Conservation (phyloP, 2,888 invertebrate species). For the Agonopterix alstromeriana region DNA sequence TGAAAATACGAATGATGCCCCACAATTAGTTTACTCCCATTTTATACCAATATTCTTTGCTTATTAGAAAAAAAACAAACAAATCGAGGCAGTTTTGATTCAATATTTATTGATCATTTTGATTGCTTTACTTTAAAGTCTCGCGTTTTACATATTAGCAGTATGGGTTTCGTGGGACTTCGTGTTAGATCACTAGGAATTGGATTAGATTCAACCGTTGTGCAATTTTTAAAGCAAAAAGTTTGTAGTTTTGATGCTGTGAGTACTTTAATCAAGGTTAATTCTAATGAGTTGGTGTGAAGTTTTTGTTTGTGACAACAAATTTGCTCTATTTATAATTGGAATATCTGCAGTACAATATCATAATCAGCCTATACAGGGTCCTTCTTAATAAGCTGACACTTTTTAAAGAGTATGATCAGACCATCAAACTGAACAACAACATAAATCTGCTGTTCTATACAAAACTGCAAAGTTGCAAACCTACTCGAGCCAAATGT, state of each 20-base stretch:
- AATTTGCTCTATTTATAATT: no score
- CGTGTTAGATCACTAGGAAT: not conserved
- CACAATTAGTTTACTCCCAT: slow-evolving; percentile 14
- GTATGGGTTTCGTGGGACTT: not conserved
- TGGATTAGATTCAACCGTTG: slow-evolving; percentile 10
- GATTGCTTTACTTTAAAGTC: not conserved
- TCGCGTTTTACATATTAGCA: not conserved
- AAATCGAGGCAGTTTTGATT: slow-evolving; percentile 22
- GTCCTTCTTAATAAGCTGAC: no score
- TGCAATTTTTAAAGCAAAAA: slow-evolving; percentile 23
- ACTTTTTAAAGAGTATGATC: no score
- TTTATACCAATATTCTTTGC: slow-evolving; percentile 39
- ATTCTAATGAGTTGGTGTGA: no score
- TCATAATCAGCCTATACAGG: no score
- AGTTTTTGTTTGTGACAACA: no score
- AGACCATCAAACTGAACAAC: no score
- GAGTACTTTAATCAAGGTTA: not conserved
- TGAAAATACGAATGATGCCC: slow-evolving; percentile 43
- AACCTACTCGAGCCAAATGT: no score
- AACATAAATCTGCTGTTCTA: no score
- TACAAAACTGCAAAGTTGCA: no score
- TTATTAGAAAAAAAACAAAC: slow-evolving; percentile 34
- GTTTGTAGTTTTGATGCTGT: slow-evolving; percentile 4
- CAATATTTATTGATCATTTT: slow-evolving; percentile 18
- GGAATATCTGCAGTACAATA: no score